Base-by-base conservation (phyloP, 2,888 invertebrate species). In the Adelphocoris suturalis region DNA sequence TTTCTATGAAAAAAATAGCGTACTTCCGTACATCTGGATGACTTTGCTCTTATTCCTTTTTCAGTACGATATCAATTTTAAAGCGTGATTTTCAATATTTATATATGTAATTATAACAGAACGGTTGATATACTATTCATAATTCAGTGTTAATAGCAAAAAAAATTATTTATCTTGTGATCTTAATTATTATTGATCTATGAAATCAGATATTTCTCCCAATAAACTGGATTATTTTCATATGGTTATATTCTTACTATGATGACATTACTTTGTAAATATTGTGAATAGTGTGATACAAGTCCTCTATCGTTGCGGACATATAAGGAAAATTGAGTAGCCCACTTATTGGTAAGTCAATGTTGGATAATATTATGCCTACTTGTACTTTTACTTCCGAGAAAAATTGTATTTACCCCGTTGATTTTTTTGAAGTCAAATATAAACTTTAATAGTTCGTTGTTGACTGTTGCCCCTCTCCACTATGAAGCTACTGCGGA, bases 371-470 rank as follows among this genome's bases (percentile, higher is more conserved):
- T 52, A 78, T 68, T 86, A 86, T 86, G 80, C 88, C 88, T 55
- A 78, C 61, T 61, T 88, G 86, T 86, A 89, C 68, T 89, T 89
- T 89, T 81, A 82, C 80, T 89, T 89, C 89, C 89, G 82, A 27
- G 47, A 68, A 86, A 68, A 86, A 81, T 89, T 89, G 89, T 89
- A 89, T 89, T 61, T 89, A 89, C 82, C 68, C 81, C 80, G 89
- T 89, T 89, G 89, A 81, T 89, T 89, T 89, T 88, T 88, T 89
- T 47, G 76, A 89, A 89, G 27, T 88, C 88, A 88, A 88, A 89
- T 89, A 89, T 68, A 89, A 81, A 82, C 82, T 89, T 88, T 89
- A 89, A 89, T 47, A 89, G 82, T 82, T 82, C 68, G 47, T 27
- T 82, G 82, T 27, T 52, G 16, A 52, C 27, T 82, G 19, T 19